Evolutionary conservation across 2,888 invertebrate genomes (phyloP), one percentile per base, ranked within the genome.

Genomic region (Eupithecia insigniata): DNA sequence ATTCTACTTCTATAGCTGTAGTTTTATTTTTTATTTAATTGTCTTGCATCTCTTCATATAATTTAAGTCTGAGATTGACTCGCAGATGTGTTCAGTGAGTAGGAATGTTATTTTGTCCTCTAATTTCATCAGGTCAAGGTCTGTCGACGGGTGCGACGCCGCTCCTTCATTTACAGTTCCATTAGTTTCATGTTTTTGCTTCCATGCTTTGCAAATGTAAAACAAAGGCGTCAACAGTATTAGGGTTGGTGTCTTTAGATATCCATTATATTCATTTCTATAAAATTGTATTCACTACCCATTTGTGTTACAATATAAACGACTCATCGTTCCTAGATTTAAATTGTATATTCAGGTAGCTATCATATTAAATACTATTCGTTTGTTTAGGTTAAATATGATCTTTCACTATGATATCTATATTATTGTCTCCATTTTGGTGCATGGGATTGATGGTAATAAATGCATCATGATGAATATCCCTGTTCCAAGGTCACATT

Each of bases 121-220:
- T 78, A 78, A 77, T 80, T 81, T 76, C 79, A 80, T 82, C 82
- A 84, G 90, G 91, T 89, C 92, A 92, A 91, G 92, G 92, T 87
- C 83, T 76, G 66, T 32, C 73, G 66, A 73, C 82, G 84, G 86
- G 89, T 82, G 86, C 82, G 87, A 81, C 84, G 84, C 82, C 87
- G 80, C 90, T 88, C 90, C 90, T 90, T 83, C 89, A 86, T 92
- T 92, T 92, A 85, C 87, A 82, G 80, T 85, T 81, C 90, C 90
- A 92, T 92, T 92, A 91, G 75, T 79, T 84, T 85, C 87, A 86
- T 87, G 86, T 86, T 86, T 51, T 85, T 79, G 79, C 80, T 78
- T 79, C 76, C 39, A 61, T 55, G 55, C 55, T 55, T 72, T 70
- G 43, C 32, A 71, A 70, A 73, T 22, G 51, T 28, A 60, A 58